A percentile compares a stretch with the other conserved stretches of the same genome.
Conservation (phyloP, 2,797 vertebrate species). For the Falco cherrug region DNA sequence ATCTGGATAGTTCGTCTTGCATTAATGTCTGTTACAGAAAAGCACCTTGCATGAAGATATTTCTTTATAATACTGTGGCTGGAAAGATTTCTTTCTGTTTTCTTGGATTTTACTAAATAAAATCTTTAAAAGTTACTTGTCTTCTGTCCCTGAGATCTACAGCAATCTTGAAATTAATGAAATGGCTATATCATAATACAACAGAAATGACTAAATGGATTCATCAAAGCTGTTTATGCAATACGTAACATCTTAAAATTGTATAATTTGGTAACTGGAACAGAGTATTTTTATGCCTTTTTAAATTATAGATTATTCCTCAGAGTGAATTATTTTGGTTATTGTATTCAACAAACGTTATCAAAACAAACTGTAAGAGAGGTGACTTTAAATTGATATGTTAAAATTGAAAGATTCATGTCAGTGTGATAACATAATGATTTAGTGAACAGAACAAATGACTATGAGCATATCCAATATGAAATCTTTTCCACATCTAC, state of each 20-base stretch:
- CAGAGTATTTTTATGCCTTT: constrained; percentile 23
- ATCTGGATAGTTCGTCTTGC: constrained; percentile 33
- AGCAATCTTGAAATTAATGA: constrained; percentile 28
- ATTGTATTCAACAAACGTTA: not conserved
- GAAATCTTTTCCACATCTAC: constrained; percentile 50
- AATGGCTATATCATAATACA: not conserved
- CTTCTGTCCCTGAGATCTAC: not conserved
- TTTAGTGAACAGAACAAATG: constrained; percentile 57
- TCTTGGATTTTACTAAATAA: not conserved
- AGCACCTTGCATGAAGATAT: constrained; percentile 18
- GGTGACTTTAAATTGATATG: not conserved
- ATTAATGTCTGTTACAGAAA: constrained; percentile 52
- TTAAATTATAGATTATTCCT: constrained; percentile 60
- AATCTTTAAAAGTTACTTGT: not conserved
- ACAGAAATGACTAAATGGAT: constrained; percentile 29
- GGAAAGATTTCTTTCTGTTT: not conserved
- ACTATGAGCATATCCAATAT: constrained; percentile 19
- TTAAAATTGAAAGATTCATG: constrained; percentile 30
- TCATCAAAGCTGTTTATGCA: constrained; percentile 48
- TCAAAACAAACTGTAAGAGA: constrained; percentile 26
- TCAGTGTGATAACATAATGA: constrained; percentile 19
- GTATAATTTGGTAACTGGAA: constrained; percentile 26
- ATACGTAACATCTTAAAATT: constrained; percentile 49
- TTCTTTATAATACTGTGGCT: not conserved
- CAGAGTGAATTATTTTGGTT: constrained; percentile 14